A percentile compares a stretch with the other conserved stretches of the same genome.
Evolutionary conservation across 2,797 vertebrate genomes (phyloP).

Genomic region (Sciurus vulgaris): DNA sequence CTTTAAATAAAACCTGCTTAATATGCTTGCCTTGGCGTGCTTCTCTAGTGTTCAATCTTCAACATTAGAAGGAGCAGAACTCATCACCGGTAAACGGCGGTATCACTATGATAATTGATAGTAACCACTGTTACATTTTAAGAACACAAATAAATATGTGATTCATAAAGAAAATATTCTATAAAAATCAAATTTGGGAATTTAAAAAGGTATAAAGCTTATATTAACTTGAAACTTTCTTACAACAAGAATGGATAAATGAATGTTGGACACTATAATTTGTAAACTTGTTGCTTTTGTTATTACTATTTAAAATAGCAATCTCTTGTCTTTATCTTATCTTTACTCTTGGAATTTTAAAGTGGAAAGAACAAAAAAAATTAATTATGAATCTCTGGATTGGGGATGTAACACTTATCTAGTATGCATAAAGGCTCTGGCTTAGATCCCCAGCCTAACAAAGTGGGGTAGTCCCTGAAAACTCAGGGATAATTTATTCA

Average conservation of each 20-base stretch:
- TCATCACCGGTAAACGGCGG: too few species aligned
- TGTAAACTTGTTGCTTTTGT: slow-evolving; percentile 1
- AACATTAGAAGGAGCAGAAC: too few species aligned
- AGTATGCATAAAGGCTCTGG: too few species aligned
- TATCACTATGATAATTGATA: background rate
- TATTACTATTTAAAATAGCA: slow-evolving; percentile 7
- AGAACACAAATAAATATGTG: slow-evolving; percentile 13
- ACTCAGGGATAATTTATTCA: background rate
- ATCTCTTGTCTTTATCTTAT: background rate
- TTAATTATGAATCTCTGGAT: background rate
- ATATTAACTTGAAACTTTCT: slow-evolving; percentile 23
- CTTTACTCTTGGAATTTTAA: slow-evolving; percentile 45
- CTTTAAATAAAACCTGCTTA: too few species aligned
- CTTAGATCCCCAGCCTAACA: too few species aligned
- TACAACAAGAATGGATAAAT: background rate
- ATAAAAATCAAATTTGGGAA: slow-evolving; percentile 28
- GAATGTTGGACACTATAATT: background rate
- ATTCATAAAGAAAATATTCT: slow-evolving; percentile 49
- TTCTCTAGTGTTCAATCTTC: too few species aligned
- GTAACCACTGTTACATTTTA: background rate
- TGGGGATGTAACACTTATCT: too few species aligned
- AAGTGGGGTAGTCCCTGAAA: background rate
- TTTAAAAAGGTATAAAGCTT: background rate
- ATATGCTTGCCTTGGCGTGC: too few species aligned
- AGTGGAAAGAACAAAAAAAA: slow-evolving; percentile 1